Conservation (phyloP, 2,888 invertebrate genomes). For the Cremastinae sp. region DNA sequence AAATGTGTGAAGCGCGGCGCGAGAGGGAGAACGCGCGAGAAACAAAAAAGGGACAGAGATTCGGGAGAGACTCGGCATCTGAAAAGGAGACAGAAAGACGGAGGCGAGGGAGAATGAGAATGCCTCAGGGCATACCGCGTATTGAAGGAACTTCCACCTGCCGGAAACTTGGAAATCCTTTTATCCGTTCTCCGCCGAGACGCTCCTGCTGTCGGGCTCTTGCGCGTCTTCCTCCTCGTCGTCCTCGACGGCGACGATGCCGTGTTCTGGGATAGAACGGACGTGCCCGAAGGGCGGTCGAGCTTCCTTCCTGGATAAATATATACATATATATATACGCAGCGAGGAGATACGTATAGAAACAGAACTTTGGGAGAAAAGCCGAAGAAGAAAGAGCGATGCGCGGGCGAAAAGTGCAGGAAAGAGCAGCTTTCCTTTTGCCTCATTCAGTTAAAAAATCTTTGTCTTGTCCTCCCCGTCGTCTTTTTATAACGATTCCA, state of each 20-base stretch:
- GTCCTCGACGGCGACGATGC: constrained; percentile 34
- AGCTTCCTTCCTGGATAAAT: constrained; percentile 34
- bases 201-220: constrained; percentile 18
- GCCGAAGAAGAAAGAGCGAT: constrained; percentile 8
- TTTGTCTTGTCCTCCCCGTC: constrained; percentile 8
- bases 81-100: constrained; percentile 12
- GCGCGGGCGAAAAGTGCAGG: constrained; percentile 21
- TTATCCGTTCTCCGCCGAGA: constrained; percentile 55
- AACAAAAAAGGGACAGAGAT: constrained; percentile 12
- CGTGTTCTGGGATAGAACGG: constrained; percentile 10
- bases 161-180: constrained; percentile 61
- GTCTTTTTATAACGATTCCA: constrained; percentile 19
- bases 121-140: constrained; percentile 52
- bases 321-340: constrained; percentile 5
- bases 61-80: constrained; percentile 5
- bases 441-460: constrained; percentile 11
- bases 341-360: not conserved
- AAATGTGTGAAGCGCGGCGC: constrained; percentile 6
- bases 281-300: constrained; percentile 53
- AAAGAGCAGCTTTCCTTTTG: not conserved
- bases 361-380: not conserved
- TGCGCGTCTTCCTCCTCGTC: constrained; percentile 20
- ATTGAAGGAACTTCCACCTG: constrained; percentile 60
- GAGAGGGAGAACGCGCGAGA: constrained; percentile 18
- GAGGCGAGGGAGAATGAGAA: constrained; percentile 15